These are phyloP conservation scores for Melipona quadrifasciata DNA, from an alignment of 1,140 invertebrate species.

Conservation along the genomic window DNA sequence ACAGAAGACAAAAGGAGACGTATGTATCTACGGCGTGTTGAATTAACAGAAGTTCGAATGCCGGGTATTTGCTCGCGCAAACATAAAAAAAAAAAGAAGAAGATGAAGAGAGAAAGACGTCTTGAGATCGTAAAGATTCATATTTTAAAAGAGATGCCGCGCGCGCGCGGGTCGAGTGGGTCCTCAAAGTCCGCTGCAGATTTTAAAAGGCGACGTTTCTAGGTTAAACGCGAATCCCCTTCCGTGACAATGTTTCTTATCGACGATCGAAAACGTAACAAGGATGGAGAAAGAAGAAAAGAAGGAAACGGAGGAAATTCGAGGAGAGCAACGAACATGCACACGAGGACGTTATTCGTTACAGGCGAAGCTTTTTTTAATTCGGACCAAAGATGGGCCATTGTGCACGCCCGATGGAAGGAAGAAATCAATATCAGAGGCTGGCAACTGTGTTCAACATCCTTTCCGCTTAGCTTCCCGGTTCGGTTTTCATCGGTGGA, in stretches of 20 bases:
- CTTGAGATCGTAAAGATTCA: slow-evolving; percentile 34
- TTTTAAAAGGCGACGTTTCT: not conserved
- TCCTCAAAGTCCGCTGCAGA: slow-evolving; percentile 2
- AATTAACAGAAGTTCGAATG: slow-evolving; percentile 12
- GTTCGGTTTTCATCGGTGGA: slow-evolving; percentile 61
- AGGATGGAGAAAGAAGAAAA: not conserved
- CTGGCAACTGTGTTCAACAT: slow-evolving; percentile 33
- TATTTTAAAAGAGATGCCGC: slow-evolving; percentile 24
- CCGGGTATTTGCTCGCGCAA: not conserved
- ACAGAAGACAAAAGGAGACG: not conserved
- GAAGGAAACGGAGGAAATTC: not conserved
- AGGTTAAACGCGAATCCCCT: not conserved
- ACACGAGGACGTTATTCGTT: not conserved
- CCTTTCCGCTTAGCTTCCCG: slow-evolving; percentile 36
- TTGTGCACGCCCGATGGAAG: slow-evolving; percentile 35
- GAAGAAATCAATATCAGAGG: slow-evolving; percentile 58
- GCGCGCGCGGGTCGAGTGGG: not conserved
- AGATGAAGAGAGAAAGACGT: not conserved
- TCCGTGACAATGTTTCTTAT: not conserved
- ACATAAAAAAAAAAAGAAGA: slow-evolving; percentile 18
- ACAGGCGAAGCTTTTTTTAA: not conserved
- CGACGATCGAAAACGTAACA: not conserved
- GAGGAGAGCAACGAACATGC: no score
- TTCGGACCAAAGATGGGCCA: slow-evolving; percentile 19
- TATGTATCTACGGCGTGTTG: not conserved